Percentiles rank a stretch among this genome's conserved stretches.
Conservation (phyloP, 2,888 invertebrate species). For the Trissonchulus sp. region DNA sequence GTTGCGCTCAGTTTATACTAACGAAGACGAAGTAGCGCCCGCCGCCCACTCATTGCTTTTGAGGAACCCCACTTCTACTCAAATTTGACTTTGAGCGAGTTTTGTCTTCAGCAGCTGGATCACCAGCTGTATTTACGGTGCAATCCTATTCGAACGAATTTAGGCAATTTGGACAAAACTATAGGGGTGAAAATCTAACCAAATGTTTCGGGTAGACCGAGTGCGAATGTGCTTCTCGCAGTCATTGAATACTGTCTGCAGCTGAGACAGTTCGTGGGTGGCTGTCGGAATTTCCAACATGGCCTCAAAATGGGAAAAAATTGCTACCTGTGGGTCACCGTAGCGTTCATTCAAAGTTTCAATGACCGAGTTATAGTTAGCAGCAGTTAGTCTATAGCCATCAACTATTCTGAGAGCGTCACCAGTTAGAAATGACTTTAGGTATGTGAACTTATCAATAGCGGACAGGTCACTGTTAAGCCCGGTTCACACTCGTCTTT, state of each 20-base stretch:
- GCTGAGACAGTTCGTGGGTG: neutral
- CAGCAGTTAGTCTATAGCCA: conserved; percentile 16
- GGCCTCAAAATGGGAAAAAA: conserved; percentile 16
- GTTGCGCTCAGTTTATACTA: neutral
- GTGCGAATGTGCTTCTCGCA: conserved; percentile 19
- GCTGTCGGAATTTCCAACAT: conserved; percentile 3
- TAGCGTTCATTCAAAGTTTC: neutral
- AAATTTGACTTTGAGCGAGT: neutral
- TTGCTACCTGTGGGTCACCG: too few relatives aligned
- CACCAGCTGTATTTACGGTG: conserved; percentile 7
- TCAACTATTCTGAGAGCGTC: conserved; percentile 14
- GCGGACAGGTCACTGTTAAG: too few relatives aligned
- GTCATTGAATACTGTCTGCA: conserved; percentile 5
- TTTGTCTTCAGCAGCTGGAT: too few relatives aligned
- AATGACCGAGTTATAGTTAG: conserved; percentile 3
- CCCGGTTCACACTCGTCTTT: too few relatives aligned
- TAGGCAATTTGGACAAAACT: conserved; percentile 9
- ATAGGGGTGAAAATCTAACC: conserved; percentile 13
- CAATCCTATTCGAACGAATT: conserved; percentile 14
- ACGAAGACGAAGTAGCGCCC: too few relatives aligned
- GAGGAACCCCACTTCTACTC: neutral
- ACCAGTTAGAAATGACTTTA: conserved; percentile 15
- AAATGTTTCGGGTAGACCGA: conserved; percentile 13
- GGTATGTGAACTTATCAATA: conserved; percentile 14
- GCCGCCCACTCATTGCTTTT: conserved; percentile 6